Evolutionary conservation across 2,113 vertebrate genomes (phyloP), one percentile per base, ranked within the genome.

Genomic region (Ailuropoda melanoleuca): DNA sequence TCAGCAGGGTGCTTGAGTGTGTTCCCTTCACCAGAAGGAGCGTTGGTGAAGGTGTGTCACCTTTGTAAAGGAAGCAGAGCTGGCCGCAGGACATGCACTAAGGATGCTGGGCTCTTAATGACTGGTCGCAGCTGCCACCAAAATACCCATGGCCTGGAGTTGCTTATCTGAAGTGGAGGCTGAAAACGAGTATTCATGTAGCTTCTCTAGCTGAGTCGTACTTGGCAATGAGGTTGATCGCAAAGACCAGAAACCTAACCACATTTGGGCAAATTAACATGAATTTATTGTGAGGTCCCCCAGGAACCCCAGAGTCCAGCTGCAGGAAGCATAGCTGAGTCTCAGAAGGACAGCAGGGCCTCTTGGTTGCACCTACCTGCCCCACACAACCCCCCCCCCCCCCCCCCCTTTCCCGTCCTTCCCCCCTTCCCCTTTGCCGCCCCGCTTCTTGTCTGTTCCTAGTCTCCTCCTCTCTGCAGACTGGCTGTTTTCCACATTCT

Each of bases 131-230:
- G 29, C 74, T 48, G 37, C 78, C 34, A 21, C 75, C 34, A 2
- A 24, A 12, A 13, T 8, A 8, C 34, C 43, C 1, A 0, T 14
- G 18, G 34, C n/a, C 62, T 55, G 55, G 62, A 48, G 60, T 46
- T 43, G 60, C 83, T 55, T 58, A 14, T 58, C 68, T 72, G 34
- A 53, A 50, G 10, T 31, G 4, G 74, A 78, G 9, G 10, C 12
- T 85, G 58, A 77, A 70, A 39, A n/a, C 1, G 0, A 56, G 12
- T 58, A 50, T 75, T 66, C 75, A 21, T 7, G 37, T 78, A 62
- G 55, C 56, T n/a, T 58, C 34, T 88, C 68, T 72, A 1, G 17
- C 18, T 53, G 81, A 58, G 1, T 77, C 55, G 81, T 58, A 50
- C 70, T 64, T 56, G 26, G 60, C 48, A 56, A 9, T 50, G 12